Percentiles rank a stretch among this genome's conserved stretches.
These are phyloP conservation scores for Rhinolophus sinicus DNA, from an alignment of 2,113 vertebrate genomes.

Conservation along the genomic window DNA sequence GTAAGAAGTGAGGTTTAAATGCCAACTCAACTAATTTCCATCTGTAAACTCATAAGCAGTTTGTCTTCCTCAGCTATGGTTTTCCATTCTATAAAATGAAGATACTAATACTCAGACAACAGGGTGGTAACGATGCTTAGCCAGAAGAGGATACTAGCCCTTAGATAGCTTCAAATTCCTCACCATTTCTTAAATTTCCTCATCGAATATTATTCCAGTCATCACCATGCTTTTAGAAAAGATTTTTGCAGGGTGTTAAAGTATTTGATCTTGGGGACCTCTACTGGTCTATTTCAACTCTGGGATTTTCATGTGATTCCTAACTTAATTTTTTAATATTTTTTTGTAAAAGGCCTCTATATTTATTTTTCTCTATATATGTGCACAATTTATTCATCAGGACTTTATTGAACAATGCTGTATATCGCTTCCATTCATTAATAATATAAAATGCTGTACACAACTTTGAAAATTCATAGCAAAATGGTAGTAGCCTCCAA, in stretches of 20 bases:
- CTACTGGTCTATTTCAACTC: not conserved
- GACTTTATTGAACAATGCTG: not conserved
- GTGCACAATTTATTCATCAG: not conserved
- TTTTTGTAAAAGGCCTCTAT: not conserved
- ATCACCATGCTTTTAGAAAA: not conserved
- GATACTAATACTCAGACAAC: not conserved
- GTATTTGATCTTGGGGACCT: not conserved
- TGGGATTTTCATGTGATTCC: not conserved
- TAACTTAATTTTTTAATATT: constrained; percentile 2
- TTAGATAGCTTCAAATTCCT: not conserved
- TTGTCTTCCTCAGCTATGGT: not conserved
- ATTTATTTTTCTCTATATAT: constrained; percentile 13
- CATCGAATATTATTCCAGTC: not conserved
- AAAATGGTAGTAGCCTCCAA: not conserved
- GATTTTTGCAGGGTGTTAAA: not conserved
- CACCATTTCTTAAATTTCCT: not conserved
- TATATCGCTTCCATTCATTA: not conserved
- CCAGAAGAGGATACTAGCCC: not conserved
- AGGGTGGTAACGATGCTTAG: not conserved
- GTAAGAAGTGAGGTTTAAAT: not conserved
- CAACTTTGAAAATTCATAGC: not conserved
- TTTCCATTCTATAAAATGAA: not conserved
- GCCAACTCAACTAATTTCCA: not conserved
- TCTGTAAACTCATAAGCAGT: not conserved
- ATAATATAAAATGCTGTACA: not conserved